Base-by-base conservation (phyloP, 2,797 vertebrate species). In the Alosa sapidissima region DNA sequence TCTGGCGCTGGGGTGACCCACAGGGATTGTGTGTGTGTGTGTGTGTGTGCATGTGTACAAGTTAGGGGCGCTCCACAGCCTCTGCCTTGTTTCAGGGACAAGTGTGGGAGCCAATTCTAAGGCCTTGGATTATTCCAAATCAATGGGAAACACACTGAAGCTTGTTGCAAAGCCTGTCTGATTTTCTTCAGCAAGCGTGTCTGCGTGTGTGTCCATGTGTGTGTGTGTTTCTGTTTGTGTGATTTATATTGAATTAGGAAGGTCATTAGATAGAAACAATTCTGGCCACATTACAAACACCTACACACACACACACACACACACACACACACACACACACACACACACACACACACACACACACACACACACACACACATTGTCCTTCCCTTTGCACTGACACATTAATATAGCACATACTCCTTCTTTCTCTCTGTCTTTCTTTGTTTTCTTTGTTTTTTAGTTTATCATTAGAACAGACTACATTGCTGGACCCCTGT, bases 71-170 rank as follows among this genome's bases (percentile, higher is more conserved):
- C 11, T 21, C 51, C 33, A 82, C 83, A 81, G 82, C 84, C 84
- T 82, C 52, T 85, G 78, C 75, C 75, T 85, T 28, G 19, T 65
- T 85, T 88, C 65, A 88, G 86, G 82, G 62, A 68, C 13, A 24
- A 82, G 82, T 58, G 81, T 82, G 82, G 60, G 48, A 41, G 82
- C 54, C 85, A 82, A 51, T 68, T 83, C 24, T 47, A 65, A 84
- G 85, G 82, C 87, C 62, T 68, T n/a, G 84, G 81, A 84, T 85
- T 87, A 84, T 47, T 85, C 81, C 55, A 33, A 83, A 88, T 88
- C 87, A 87, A 87, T 85, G 86, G 4, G 33, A 75, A 49, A 65
- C 52, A 55, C 45, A 84, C 82, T 60, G 72, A 65, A 83, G 82
- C 87, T 84, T 52, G 49, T 82, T 81, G 72, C 54, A 60, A 83